Base-by-base conservation (phyloP, 2,888 invertebrate species). In the Odontocolon sp. region DNA sequence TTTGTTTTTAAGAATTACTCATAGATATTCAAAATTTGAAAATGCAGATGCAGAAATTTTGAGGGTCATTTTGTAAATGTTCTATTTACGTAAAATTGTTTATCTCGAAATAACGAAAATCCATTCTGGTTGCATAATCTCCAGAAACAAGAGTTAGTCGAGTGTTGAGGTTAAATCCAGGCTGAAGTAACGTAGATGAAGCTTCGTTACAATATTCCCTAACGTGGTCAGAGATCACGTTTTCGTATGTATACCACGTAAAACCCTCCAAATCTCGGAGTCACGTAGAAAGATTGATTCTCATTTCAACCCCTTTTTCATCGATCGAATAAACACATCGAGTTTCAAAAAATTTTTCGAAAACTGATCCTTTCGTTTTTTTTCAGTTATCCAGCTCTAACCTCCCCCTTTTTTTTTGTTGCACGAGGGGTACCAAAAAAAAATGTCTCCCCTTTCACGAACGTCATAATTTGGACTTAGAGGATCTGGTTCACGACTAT, bases 191-290 rank as follows among this genome's bases (percentile, higher is more conserved):
- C 33, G 36, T 18, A 59, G 64, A 64, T 42, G 54, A 64, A 38
- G 16, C 26, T 31, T 59, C 21, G 42, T 52, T 52, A 14, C 33
- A 14, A 40, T 57, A 64, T 33, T 75, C 50, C 45, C 26, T 33
- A 40, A 36, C 14, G 57, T 8, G 57, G 69, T 69, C 33, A 59
- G 50, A 64, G 33, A 64, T 75, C 75, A 75, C 75, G 75, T 75
- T 42, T 50, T 36, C 57, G 14, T 40, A 54, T 11, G 16, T 50
- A 31, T 9, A 28, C 21, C 68, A 45, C 28, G 21, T 38, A 16
- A 40, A 40, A 64, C 33, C 47, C 31, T 50, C 21, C 54, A 42
- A 56, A 45, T 64, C 63, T 23, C 2, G 26, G 54, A 74, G 45
- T 57, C 59, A 33, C 64, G 52, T 38, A 6, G 45, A 36, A 59